Evolutionary conservation across 2,888 invertebrate genomes (phyloP).

Genomic region (Zelleria hepariella): DNA sequence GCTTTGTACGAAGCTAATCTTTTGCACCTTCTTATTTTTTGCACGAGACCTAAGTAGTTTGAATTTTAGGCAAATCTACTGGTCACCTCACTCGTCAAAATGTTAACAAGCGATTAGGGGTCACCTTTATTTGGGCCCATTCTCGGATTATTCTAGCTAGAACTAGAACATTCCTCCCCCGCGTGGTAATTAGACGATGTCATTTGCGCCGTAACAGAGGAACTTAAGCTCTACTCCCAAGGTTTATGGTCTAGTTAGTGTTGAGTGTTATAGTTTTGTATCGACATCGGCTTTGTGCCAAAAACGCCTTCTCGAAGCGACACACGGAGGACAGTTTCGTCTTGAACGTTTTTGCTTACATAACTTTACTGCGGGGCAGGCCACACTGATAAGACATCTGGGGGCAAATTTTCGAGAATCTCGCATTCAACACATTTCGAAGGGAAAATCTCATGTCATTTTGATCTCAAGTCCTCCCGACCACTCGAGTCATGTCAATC

Average conservation of each 20-base stretch:
- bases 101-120: not conserved
- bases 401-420: no score
- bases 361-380: no score
- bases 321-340: not conserved
- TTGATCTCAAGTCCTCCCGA: no score
- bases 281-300: slow-evolving; percentile 3
- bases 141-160: not conserved
- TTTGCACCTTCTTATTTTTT: no score
- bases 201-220: not conserved
- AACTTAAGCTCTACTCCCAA: not conserved
- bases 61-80: no score
- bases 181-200: not conserved
- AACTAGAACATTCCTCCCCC: not conserved
- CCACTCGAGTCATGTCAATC: no score
- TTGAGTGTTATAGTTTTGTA: not conserved
- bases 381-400: no score
- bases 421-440: no score
- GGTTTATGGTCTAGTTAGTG: not conserved
- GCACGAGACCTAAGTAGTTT: no score
- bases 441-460: no score
- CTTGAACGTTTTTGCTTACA: not conserved
- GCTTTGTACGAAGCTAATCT: no score
- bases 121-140: not conserved
- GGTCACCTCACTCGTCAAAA: not conserved
- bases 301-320: not conserved